Evolutionary conservation across 2,888 invertebrate genomes (phyloP), one percentile per base, ranked within the genome.

Genomic region (Cistogaster globosa): DNA sequence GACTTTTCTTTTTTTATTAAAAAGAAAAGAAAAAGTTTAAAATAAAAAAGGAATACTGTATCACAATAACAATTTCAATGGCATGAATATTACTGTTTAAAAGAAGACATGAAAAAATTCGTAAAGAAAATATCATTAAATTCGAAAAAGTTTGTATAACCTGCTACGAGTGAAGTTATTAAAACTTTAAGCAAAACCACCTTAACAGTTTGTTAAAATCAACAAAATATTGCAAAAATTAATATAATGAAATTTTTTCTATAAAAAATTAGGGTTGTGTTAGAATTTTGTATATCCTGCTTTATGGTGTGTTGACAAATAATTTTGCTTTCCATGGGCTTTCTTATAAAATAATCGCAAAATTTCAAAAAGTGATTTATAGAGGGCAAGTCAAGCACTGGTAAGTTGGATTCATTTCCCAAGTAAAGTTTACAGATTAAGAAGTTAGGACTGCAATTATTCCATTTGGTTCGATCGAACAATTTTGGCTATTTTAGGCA

Each of bases 41-140:
- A 63, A 65, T 48, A 77, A 77, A 60, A 45, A 74, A 32, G 4
- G 36, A 63, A 71, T 58, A 65, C 63, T 58, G 57, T 77, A 79
- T 75, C 82, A 74, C 78, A 82, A 82, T 79, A 82, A 82, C 82
- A 85, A 79, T 75, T 82, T 78, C 38, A 48, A 38, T 69, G 75
- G 71, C 38, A 75, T 71, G 75, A 82, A 85, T 71, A 75, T 85
- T 79, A 63, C 60, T 55, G 78, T 22, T 68, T 36, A 57, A 69
- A n/a, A 2, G 20, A 36, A 45, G 18, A n/a, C 62, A 60, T 48
- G 14, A n/a, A 36, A 20, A 48, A 79, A 38, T 51, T 22, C n/a
- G 14, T 14, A 62, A 65, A 51, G 22, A 57, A 80, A 83, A 71
- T 77, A 71, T 77, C 69, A 77, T 83, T 83, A 72, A 65, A 65